Evolutionary conservation across 2,797 vertebrate genomes (phyloP).

Genomic region (Notoglanidium macrostoma): DNA sequence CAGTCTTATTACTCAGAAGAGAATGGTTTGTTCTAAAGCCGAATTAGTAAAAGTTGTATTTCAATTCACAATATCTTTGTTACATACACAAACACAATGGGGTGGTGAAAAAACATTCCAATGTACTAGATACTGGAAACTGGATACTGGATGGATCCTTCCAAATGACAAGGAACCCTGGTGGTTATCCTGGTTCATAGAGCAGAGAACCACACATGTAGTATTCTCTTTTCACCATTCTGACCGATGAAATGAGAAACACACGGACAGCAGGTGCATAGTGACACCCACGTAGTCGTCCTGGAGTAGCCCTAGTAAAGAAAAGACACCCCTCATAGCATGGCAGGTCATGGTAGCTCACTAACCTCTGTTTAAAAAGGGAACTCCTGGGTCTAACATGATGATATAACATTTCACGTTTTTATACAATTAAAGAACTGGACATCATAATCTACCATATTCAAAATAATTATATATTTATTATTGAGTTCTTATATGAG

Average conservation of each 20-base stretch:
- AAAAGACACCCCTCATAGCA: not conserved
- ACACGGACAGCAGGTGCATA: not conserved
- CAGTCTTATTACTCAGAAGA: not conserved
- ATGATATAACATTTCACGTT: too few relatives aligned
- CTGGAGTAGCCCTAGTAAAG: not conserved
- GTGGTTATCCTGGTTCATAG: not conserved
- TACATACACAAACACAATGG: not conserved
- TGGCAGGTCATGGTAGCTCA: not conserved
- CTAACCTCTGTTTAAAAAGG: not conserved
- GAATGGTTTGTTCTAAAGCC: not conserved
- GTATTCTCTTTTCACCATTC: not conserved
- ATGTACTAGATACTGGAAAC: not conserved
- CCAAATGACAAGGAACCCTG: not conserved
- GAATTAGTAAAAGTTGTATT: not conserved
- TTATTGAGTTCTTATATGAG: too few relatives aligned
- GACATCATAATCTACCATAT: too few relatives aligned
- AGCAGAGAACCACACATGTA: not conserved
- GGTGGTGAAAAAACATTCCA: not conserved
- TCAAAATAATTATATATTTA: too few relatives aligned
- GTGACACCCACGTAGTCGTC: not conserved
- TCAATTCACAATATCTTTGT: not conserved
- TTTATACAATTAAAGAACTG: too few relatives aligned
- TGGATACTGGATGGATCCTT: not conserved
- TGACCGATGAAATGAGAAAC: not conserved
- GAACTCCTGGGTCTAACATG: not conserved